Base-by-base conservation (phyloP, 2,113 vertebrate species). In the Aviceda subcristata region DNA sequence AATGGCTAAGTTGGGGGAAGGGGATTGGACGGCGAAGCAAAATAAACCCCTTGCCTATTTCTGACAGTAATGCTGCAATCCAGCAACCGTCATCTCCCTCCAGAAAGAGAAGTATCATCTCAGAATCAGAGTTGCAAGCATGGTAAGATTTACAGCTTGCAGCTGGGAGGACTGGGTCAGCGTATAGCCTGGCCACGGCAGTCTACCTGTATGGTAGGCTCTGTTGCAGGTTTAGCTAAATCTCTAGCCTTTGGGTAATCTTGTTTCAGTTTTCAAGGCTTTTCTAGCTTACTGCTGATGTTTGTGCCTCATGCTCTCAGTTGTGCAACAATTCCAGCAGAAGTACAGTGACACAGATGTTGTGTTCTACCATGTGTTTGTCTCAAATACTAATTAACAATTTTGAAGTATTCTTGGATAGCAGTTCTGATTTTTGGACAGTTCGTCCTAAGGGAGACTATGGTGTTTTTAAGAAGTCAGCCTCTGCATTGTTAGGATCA, bases 151-250 rank as follows among this genome's bases (percentile, higher is more conserved):
- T 32, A 43, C 32, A 63, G n/a, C 14, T 85, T 48, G 24, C 22
- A 86, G 50, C 20, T 79, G 27, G 2, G 6, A 76, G n/a, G 24
- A 15, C 5, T 56, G 23, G 56, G 21, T 27, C 16, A 48, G 30
- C 15, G 3, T 14, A 16, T 0, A 53, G 48, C 30, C 36, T 36
- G 63, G 45, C 53, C 57, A 18, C 1, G 3, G 48, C 3, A 6
- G 15, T 48, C 45, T 74, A 6, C 46, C 43, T 69, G 27, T 32
- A 6, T 17, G 29, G 5, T 9, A 62, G 76, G 24, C 16, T 74
- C 24, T 50, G 1, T 4, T 55, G 29, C 13, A 6, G 3, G 4
- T 48, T 32, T 34, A 62, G 36, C 41, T 63, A n/a, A 22, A 57
- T 64, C 51, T 64, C 53, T 24, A n/a, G 36, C 30, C 32, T 86